Percentiles rank a stretch among this genome's conserved stretches.
phyloP scores from a whole-genome alignment of 37 sponge, comb jelly and placozoan species.

The Crambe crambe region DNA sequence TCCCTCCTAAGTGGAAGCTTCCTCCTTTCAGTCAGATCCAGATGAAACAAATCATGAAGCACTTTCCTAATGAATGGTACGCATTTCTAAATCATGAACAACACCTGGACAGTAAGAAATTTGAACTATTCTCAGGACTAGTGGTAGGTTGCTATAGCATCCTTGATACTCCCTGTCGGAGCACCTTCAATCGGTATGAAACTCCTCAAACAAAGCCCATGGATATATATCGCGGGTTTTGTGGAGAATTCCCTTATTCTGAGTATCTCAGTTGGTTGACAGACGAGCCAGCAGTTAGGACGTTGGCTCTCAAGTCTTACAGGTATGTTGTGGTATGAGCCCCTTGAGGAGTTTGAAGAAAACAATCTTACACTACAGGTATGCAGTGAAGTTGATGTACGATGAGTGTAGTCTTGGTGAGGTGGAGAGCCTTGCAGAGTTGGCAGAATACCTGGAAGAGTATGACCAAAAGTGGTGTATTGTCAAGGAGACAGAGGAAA shows the following conservation, averaged over 20 bases:
- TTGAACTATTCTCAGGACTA: constrained; percentile 15
- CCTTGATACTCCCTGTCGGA: constrained; percentile 18
- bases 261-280: constrained; percentile 51
- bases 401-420: constrained; percentile 82
- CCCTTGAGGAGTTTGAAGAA: neutral
- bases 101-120: neutral
- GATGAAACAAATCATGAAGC: constrained; percentile 8
- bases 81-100: neutral
- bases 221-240: constrained; percentile 48
- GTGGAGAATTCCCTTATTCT: constrained; percentile 63
- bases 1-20: constrained; percentile 6
- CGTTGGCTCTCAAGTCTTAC: constrained; percentile 66
- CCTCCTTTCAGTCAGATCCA: constrained; percentile 10
- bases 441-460: constrained; percentile 47
- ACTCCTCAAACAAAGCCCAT: constrained; percentile 16
- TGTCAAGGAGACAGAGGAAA: constrained; percentile 47
- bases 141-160: constrained; percentile 35
- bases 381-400: constrained; percentile 86
- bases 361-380: constrained; percentile 30
- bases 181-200: neutral
- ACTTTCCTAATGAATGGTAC: constrained; percentile 56
- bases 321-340: constrained; percentile 35
- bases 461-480: constrained; percentile 73
- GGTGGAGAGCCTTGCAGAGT: constrained; percentile 34
- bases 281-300: constrained; percentile 16